Evolutionary conservation across 2,797 vertebrate species (phyloP).

Genomic region (Sebastes nivosus): DNA sequence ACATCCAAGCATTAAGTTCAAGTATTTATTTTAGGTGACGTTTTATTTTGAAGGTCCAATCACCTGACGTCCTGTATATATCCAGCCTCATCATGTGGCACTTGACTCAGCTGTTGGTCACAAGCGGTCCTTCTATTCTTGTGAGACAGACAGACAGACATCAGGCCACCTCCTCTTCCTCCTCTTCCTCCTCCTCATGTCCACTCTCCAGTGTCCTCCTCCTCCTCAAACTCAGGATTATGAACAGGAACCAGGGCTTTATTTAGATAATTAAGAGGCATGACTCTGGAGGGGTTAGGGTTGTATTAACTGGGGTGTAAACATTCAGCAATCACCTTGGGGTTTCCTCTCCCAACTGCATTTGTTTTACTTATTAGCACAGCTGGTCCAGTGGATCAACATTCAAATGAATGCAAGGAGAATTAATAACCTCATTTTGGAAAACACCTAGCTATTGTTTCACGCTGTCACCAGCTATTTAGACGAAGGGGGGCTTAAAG

Average conservation of each 20-base stretch:
- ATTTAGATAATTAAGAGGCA: slow-evolving; percentile 66
- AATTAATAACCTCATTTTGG: slow-evolving; percentile 7
- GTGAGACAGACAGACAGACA: slow-evolving; percentile 77
- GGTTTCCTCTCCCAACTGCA: slow-evolving; percentile 53
- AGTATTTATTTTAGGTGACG: accelerated
- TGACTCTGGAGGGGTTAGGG: slow-evolving; percentile 45
- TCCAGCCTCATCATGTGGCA: neutral
- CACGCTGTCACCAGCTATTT: slow-evolving; percentile 25
- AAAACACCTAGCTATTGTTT: slow-evolving; percentile 13
- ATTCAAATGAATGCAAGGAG: slow-evolving; percentile 36
- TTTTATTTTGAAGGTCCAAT: slow-evolving; percentile 59
- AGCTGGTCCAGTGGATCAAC: slow-evolving; percentile 48
- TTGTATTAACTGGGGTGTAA: slow-evolving; percentile 64
- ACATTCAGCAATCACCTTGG: slow-evolving; percentile 53
- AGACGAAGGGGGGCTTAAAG: neutral
- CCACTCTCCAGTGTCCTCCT: slow-evolving; percentile 40
- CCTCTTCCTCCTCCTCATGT: slow-evolving; percentile 63
- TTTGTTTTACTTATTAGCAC: slow-evolving; percentile 57
- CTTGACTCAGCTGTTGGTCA: slow-evolving; percentile 62
- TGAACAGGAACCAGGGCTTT: slow-evolving; percentile 53
- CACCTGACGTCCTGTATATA: slow-evolving; percentile 26
- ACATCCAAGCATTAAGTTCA: no score
- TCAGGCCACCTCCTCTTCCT: slow-evolving; percentile 72
- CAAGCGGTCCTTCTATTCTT: slow-evolving; percentile 72
- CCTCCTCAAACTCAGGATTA: slow-evolving; percentile 50